Conservation (phyloP, 2,797 vertebrate genomes). For the Sarcoramphus papa region DNA sequence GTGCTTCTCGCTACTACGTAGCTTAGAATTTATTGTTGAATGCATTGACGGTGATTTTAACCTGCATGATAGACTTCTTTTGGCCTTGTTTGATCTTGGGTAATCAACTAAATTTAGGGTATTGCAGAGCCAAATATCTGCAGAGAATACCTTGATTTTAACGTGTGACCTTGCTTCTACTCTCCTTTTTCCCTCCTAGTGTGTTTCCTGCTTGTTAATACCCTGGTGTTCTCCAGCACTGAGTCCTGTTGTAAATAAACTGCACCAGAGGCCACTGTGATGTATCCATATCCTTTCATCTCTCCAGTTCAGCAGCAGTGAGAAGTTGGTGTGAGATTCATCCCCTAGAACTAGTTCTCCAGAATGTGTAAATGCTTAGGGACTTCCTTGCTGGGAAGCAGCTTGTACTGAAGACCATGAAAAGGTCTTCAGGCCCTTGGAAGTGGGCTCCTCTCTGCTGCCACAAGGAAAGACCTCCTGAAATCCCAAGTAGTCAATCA, state of each 20-base stretch:
- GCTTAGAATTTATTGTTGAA: not conserved
- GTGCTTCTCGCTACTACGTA: not conserved
- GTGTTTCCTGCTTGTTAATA: constrained; percentile 82
- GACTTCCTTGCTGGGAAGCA: constrained; percentile 41
- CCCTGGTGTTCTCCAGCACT: constrained; percentile 56
- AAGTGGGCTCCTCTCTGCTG: not conserved
- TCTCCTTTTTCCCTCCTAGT: constrained; percentile 57
- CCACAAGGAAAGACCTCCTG: not conserved
- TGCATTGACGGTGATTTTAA: not conserved
- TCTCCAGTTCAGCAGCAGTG: constrained; percentile 44
- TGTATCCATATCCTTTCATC: constrained; percentile 68
- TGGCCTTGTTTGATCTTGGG: not conserved
- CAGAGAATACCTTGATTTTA: not conserved
- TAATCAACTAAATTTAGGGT: not conserved
- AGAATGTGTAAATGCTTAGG: not conserved
- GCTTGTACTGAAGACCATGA: constrained; percentile 10
- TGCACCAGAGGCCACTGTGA: constrained; percentile 78
- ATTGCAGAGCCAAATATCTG: rapidly evolving
- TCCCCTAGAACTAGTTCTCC: constrained; percentile 60
- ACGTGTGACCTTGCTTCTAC: not conserved
- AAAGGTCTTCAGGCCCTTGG: constrained; percentile 1
- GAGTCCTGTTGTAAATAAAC: constrained; percentile 76
- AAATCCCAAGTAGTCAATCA: not conserved
- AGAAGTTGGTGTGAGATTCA: constrained; percentile 56
- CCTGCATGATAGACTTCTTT: not conserved